phyloP scores from a whole-genome alignment of 2,797 vertebrate species.

The Gallinago nigripennis region DNA sequence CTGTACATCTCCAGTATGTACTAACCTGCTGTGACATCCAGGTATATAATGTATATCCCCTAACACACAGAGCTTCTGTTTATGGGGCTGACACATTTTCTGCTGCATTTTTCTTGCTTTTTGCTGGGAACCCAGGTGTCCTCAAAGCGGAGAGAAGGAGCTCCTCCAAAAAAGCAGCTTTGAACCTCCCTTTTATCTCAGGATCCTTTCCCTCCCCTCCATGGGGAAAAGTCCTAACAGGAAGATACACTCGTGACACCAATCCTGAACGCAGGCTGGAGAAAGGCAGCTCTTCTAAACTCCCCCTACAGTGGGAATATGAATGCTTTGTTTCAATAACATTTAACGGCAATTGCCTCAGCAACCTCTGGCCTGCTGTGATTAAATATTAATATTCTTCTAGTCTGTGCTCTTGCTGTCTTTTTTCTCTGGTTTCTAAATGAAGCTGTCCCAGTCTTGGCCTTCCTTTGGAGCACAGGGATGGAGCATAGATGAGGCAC shows the following conservation, averaged over 20 bases:
- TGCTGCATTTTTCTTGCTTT: not conserved
- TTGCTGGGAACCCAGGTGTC: not conserved
- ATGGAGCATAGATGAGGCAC: not conserved
- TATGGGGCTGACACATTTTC: not conserved
- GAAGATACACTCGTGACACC: not conserved
- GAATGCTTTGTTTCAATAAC: slow-evolving; percentile 21
- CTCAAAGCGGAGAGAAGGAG: not conserved
- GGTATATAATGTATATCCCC: not conserved
- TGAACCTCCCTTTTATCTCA: not conserved
- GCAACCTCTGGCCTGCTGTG: slow-evolving; percentile 22
- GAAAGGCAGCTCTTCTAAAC: not conserved
- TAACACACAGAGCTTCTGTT: fast-evolving
- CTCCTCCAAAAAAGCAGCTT: not conserved
- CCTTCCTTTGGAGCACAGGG: not conserved
- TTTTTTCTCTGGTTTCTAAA: not conserved
- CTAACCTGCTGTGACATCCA: not conserved
- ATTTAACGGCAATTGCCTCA: slow-evolving; percentile 58
- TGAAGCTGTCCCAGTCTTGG: not conserved
- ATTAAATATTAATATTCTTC: slow-evolving; percentile 68
- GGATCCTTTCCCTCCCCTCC: not conserved
- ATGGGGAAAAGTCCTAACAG: not conserved
- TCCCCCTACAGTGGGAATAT: not conserved
- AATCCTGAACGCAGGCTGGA: not conserved
- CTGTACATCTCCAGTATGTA: not conserved
- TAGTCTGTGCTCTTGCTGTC: not conserved